Evolutionary conservation across 2,113 vertebrate genomes (phyloP).

Genomic region (Triplophysa dalaica): DNA sequence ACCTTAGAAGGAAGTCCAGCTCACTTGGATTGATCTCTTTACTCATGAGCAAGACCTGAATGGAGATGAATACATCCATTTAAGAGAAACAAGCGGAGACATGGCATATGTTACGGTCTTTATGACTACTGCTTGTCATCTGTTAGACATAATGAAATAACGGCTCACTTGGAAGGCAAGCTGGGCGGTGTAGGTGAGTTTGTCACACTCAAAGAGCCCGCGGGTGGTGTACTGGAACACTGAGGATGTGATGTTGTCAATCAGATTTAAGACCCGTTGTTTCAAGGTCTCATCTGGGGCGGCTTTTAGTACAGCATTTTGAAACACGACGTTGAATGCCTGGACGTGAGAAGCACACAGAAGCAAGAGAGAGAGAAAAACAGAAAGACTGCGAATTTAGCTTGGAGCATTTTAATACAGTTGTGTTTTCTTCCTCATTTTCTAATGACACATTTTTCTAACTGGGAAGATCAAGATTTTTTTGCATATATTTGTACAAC

Average conservation of each 20-base stretch:
- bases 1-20: conserved; percentile 91
- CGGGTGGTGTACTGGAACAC: conserved; percentile 89
- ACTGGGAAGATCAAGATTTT: conserved; percentile 8
- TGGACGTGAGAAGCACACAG: conserved; percentile 56
- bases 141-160: not conserved
- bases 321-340: conserved; percentile 91
- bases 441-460: conserved; percentile 35
- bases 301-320: conserved; percentile 85
- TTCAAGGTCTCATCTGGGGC: conserved; percentile 73
- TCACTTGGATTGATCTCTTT: conserved; percentile 82
- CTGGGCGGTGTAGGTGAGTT: conserved; percentile 88
- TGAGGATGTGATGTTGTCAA: conserved; percentile 89
- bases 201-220: conserved; percentile 91
- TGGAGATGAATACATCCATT: conserved; percentile 1
- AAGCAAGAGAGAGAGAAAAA: not conserved
- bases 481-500: conserved; percentile 38
- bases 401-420: conserved; percentile 17
- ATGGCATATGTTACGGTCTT: not conserved
- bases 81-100: conserved; percentile 17
- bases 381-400: too few relatives aligned
- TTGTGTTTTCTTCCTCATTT: not conserved
- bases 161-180: conserved; percentile 89
- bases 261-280: conserved; percentile 80
- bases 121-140: not conserved
- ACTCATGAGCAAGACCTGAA: conserved; percentile 86